Evolutionary conservation across 92 coral and sea anemone species (phyloP), one percentile per base, ranked within the genome.

Genomic region (Palythoa caribaeorum): DNA sequence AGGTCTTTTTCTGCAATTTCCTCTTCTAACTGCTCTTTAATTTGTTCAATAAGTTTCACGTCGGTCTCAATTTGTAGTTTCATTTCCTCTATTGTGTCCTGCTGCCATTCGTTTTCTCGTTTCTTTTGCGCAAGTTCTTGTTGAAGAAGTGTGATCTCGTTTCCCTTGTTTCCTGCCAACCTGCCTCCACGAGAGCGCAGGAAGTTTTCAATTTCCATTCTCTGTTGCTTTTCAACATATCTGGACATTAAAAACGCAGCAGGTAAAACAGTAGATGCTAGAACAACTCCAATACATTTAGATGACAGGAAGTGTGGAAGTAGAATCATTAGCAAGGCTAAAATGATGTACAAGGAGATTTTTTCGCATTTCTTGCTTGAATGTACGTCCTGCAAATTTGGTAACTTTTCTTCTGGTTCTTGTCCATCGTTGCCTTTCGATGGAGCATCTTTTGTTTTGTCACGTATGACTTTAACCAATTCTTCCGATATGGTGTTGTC

Each of bases 1-100:
- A 53, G 90, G 83, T 89, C 88, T 36, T 92, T 92, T 77, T 89
- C 93, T 15, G 93, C 62, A 10, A 92, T 90, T 74, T 94, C 98
- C 37, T 93, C 93, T 63, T 88, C 87, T 35, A 95, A 92, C 40
- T 90, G 96, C n/a, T 76, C 91, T 48, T 87, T 90, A 3, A 94
- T 80, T 19, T 87, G 94, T 50, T 89, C 90, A 50, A 94, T 93
- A 13, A 94, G 78, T 63, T 81, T 80, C 76, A 69, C 76, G 66
- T 93, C 98, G 44, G 92, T 91, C 71, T 94, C 97, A 12, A 76
- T 89, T 19, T 83, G 90, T 10, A 91, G 72, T 72, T 80, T 89
- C 91, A 91, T 83, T 86, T 94, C 90, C 65, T 91, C 94, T 9
- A 84, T 88, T 12, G 75, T 66, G 53, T 81, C 86, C 38, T 81